Evolutionary conservation across 2,113 vertebrate genomes (phyloP).

Genomic region (Leptobrachium leishanense): DNA sequence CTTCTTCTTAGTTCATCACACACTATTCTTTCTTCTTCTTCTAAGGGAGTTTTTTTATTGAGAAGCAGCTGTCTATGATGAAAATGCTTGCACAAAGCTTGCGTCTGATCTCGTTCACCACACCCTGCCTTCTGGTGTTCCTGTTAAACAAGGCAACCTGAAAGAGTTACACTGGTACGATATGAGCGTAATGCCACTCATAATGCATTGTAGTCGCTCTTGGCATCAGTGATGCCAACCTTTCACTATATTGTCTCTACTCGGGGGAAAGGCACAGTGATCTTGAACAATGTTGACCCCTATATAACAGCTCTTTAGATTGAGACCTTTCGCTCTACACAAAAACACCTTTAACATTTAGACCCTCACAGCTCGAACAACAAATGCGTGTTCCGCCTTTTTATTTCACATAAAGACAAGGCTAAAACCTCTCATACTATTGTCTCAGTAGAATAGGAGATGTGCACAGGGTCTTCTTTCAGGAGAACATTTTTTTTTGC

Average conservation of each 20-base stretch:
- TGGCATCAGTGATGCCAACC: neutral
- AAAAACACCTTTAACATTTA: neutral
- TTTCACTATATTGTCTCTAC: constrained; percentile 8
- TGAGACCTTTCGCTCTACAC: constrained; percentile 11
- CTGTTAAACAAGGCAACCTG: constrained; percentile 35
- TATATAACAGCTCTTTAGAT: neutral
- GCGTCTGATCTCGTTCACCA: constrained; percentile 28
- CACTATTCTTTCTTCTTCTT: constrained; percentile 62
- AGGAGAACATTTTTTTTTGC: neutral
- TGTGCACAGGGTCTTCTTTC: neutral
- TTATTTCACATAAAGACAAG: neutral
- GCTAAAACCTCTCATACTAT: neutral
- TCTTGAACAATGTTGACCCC: neutral
- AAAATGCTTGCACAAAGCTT: constrained; percentile 36
- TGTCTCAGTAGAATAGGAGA: neutral
- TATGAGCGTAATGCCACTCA: neutral
- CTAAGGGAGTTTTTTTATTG: constrained; percentile 52
- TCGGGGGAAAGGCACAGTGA: neutral
- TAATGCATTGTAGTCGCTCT: neutral
- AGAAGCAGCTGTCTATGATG: constrained; percentile 33
- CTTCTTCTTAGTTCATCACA: constrained; percentile 64
- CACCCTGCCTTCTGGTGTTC: constrained; percentile 48
- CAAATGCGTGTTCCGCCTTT: neutral
- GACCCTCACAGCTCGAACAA: neutral
- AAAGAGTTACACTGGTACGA: constrained; percentile 33